Evolutionary conservation across 2,888 invertebrate species (phyloP), one percentile per base, ranked within the genome.

Genomic region (Malthinus seriepunctatus): DNA sequence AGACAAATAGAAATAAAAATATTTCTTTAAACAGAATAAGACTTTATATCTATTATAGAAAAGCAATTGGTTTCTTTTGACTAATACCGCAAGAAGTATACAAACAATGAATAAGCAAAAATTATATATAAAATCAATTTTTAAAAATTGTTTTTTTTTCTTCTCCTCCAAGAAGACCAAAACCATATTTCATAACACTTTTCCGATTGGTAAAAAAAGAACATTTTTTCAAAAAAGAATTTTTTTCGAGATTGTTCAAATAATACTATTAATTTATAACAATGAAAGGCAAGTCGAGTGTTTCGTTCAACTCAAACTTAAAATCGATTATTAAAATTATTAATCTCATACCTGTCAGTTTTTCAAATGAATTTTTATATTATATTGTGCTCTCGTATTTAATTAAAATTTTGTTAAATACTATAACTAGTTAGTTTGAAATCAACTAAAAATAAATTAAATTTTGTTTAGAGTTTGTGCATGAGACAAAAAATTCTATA

Each of bases 261-360:
- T 46, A 32, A 35, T 10, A 35, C n/a, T 35, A 10, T 35, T 35
- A 9, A 32, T 53, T 63, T 56, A 54, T 57, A 62, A 64, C 66
- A 66, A 63, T 64, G 58, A 38, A 55, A 63, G 53, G 38, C 51
- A 61, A 62, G 56, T 64, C 64, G 53, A 53, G 62, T 23, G 23
- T 62, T 64, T 60, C 65, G 54, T 63, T 48, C 61, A 64, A 67
- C 68, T 64, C 68, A 67, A 71, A 69, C 63, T 70, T 69, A 60
- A 71, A 74, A 73, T 73, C 73, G 73, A 74, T 74, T 74, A 74
- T 73, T 72, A 71, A 72, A 72, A 73, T 73, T 74, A 74, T 74
- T 74, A 74, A 74, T 74, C 72, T 72, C 70, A 67, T 66, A 67
- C 67, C 72, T 71, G 71, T 71, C 72, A 72, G 69, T 59, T 59